Percentiles rank a stretch among this genome's conserved stretches.
Evolutionary conservation across 2,797 vertebrate species (phyloP).

Genomic region (Gymnoscopelus braueri): DNA sequence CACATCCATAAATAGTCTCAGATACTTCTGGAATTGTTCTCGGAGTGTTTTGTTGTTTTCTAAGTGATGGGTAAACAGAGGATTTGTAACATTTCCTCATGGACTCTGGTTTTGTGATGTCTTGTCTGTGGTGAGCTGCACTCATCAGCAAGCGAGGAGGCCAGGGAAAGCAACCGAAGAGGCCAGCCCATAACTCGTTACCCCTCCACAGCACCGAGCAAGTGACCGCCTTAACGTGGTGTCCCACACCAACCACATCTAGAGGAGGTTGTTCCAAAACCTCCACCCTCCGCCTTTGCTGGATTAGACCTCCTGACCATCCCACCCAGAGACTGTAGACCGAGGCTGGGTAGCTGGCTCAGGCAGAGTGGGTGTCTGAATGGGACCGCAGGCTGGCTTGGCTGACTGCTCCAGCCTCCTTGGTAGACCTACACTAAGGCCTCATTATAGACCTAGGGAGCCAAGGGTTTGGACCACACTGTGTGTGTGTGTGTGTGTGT

Average conservation of each 20-base stretch:
- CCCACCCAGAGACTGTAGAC: constrained; percentile 78
- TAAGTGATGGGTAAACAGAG: constrained; percentile 48
- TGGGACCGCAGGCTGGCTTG: constrained; percentile 78
- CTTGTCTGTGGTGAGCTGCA: constrained; percentile 59
- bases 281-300: constrained; percentile 61
- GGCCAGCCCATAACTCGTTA: constrained; percentile 42
- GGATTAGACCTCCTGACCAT: constrained; percentile 69
- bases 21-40: constrained; percentile 43
- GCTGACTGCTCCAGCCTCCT: constrained; percentile 69
- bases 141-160: constrained; percentile 47
- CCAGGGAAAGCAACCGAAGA: constrained; percentile 47
- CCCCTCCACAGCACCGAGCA: constrained; percentile 62
- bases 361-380: constrained; percentile 75
- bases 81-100: constrained; percentile 38
- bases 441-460: constrained; percentile 72
- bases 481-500: constrained; percentile 23
- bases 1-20: constrained; percentile 60
- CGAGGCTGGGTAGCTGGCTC: constrained; percentile 65
- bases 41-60: constrained; percentile 58
- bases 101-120: constrained; percentile 34
- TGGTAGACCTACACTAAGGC: constrained; percentile 72
- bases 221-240: constrained; percentile 65
- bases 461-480: constrained; percentile 70
- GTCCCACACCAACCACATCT: constrained; percentile 79
- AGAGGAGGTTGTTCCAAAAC: constrained; percentile 56